Base-by-base conservation (phyloP, 2,113 vertebrate genomes). In the Cottus gobio region DNA sequence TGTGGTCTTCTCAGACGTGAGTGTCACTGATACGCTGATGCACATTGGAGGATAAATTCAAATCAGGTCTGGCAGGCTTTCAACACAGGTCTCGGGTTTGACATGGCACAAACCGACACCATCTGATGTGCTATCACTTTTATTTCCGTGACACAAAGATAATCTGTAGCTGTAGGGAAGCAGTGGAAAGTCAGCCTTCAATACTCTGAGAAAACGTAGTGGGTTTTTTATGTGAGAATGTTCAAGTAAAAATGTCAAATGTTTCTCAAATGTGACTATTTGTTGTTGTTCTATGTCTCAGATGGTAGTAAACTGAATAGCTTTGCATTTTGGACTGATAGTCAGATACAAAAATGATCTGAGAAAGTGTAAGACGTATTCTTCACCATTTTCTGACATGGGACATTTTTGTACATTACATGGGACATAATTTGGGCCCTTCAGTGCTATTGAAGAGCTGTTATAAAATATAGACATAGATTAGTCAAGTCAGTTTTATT, bases 61-160 rank as follows among this genome's bases (percentile, higher is more conserved):
- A 82, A 88, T 77, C 0, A 12, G 56, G 28, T 57, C 69, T 81
- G 81, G 65, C 79, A 84, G 77, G 61, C 83, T 87, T 87, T 83
- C 83, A 86, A 36, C 71, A 30, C 34, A 22, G 66, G 68, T 75
- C 69, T 91, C 44, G 68, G 16, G 50, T 82, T 79, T 72, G 85
- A 79, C 79, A 79, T 74, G 15, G 36, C 31, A 24, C 46, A 34
- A 74, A 81, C 80, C 73, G 67, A 89, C 65, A 15, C 0, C 26
- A 77, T 71, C 46, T 77, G 80, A 86, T 77, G 68, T 61, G 75
- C 75, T 81, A 57, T 79, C 82, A 74, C 20, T 73, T 88, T 77
- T 71, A 77, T 75, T 89, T 77, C 48, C 46, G 10, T 20, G 71
- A 62, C 7, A 22, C 30, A 74, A 31, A 42, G 22, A 82, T 66